phyloP scores from a whole-genome alignment of 2,888 invertebrate species.

The Ochlodes sylvanus region DNA sequence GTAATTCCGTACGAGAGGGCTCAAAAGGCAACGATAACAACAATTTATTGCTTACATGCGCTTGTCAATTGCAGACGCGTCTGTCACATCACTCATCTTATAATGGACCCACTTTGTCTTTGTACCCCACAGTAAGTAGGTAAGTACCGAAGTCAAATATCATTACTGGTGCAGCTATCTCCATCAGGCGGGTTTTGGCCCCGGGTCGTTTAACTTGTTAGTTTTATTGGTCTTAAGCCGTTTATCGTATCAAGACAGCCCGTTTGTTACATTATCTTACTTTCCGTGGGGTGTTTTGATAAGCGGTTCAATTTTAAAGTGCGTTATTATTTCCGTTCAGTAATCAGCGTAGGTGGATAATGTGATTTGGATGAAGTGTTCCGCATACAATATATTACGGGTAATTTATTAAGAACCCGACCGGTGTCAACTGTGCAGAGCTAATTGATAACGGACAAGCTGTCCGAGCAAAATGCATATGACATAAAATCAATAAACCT shows the following conservation, averaged over 20 bases:
- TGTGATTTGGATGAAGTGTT: constrained; percentile 29
- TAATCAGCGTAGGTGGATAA: constrained; percentile 33
- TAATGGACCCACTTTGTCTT: constrained; percentile 49
- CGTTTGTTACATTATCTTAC: constrained; percentile 64
- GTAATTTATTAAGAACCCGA: constrained; percentile 40
- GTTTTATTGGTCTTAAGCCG: constrained; percentile 75
- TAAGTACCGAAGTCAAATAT: constrained; percentile 51
- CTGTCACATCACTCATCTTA: constrained; percentile 50
- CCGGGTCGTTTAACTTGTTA: constrained; percentile 75
- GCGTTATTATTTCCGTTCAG: constrained; percentile 45
- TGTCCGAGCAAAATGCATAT: constrained; percentile 64
- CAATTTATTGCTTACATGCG: constrained; percentile 58
- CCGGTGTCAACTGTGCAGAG: constrained; percentile 53
- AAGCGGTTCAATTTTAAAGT: constrained; percentile 66
- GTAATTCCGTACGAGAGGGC: constrained; percentile 40
- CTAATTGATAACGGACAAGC: constrained; percentile 74
- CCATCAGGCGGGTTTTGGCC: constrained; percentile 64
- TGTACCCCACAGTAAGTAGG: constrained; percentile 45
- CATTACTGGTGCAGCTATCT: constrained; percentile 60
- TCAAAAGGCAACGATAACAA: constrained; percentile 51
- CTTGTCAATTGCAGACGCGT: constrained; percentile 57
- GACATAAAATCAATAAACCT: constrained; percentile 80
- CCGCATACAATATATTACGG: constrained; percentile 32
- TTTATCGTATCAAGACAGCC: constrained; percentile 78
- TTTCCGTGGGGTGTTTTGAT: constrained; percentile 69